These are phyloP conservation scores for Cavia porcellus DNA, from an alignment of 2,113 vertebrate species.

Conservation along the genomic window DNA sequence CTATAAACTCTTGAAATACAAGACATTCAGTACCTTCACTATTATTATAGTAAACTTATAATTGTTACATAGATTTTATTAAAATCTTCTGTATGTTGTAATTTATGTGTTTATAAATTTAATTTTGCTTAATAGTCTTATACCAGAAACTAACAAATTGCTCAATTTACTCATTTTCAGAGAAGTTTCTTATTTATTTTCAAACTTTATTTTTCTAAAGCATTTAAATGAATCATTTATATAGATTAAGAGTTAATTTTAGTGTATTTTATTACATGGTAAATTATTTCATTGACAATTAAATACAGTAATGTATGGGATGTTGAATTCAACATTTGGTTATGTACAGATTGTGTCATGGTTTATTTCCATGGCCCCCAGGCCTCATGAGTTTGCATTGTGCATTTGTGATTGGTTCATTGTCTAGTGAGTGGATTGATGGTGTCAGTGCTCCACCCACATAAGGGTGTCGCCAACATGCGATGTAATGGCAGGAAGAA, in stretches of 20 bases:
- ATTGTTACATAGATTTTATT: neutral
- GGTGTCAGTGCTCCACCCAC: too few species aligned
- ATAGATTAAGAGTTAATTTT: neutral
- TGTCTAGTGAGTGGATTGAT: too few species aligned
- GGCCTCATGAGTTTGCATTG: too few species aligned
- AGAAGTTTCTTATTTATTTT: neutral
- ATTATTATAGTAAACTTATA: neutral
- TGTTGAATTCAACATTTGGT: neutral
- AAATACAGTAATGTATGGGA: neutral
- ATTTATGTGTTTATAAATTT: neutral
- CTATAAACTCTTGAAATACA: neutral
- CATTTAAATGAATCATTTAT: neutral
- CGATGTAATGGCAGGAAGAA: too few species aligned
- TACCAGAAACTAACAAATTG: neutral
- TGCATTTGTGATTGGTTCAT: too few species aligned
- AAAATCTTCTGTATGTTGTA: neutral
- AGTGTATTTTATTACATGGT: neutral
- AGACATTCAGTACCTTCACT: neutral
- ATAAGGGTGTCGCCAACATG: too few species aligned
- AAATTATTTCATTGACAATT: neutral
- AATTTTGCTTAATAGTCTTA: neutral
- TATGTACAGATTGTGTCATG: too few species aligned
- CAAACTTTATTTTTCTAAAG: neutral
- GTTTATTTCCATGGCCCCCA: too few species aligned
- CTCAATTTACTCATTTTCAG: neutral